A percentile compares a stretch with the other conserved stretches of the same genome.
These are phyloP conservation scores for Heliangelus exortis DNA, from an alignment of 2,797 vertebrate species.

Conservation along the genomic window DNA sequence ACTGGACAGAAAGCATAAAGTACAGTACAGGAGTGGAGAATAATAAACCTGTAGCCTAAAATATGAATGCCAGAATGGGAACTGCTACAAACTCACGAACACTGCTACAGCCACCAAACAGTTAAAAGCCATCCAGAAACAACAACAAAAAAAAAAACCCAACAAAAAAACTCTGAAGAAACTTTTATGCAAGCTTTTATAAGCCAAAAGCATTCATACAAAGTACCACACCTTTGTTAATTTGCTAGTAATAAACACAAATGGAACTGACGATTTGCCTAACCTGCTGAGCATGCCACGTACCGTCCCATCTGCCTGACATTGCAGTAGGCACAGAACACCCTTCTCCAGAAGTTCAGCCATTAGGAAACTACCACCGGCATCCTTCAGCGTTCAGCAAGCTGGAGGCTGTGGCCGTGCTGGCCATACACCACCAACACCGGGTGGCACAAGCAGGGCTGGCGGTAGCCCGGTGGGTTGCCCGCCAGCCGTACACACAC, in stretches of 20 bases:
- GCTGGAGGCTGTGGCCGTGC: slow-evolving; percentile 6
- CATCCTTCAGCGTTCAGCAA: neutral
- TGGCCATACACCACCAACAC: neutral
- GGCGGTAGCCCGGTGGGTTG: neutral
- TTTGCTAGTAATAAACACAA: slow-evolving; percentile 58
- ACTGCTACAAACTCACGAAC: neutral
- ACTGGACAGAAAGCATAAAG: neutral
- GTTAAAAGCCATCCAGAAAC: slow-evolving; percentile 41
- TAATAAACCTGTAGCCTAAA: neutral
- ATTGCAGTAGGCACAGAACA: neutral
- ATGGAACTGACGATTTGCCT: slow-evolving; percentile 28
- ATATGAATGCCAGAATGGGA: neutral
- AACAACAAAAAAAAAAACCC: neutral
- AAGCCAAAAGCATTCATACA: slow-evolving; percentile 45
- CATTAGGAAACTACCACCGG: slow-evolving; percentile 13
- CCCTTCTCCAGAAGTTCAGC: slow-evolving; percentile 35
- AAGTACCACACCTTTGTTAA: slow-evolving; percentile 65
- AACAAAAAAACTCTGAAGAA: slow-evolving; percentile 37
- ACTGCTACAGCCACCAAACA: slow-evolving; percentile 4
- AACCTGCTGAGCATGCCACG: slow-evolving; percentile 40
- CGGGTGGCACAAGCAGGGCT: neutral
- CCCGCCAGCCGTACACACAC: slow-evolving; percentile 65
- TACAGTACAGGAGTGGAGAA: neutral
- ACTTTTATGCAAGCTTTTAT: slow-evolving; percentile 44
- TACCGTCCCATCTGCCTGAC: neutral